Base-by-base conservation (phyloP, 2,888 invertebrate genomes). In the Biston stratarius region DNA sequence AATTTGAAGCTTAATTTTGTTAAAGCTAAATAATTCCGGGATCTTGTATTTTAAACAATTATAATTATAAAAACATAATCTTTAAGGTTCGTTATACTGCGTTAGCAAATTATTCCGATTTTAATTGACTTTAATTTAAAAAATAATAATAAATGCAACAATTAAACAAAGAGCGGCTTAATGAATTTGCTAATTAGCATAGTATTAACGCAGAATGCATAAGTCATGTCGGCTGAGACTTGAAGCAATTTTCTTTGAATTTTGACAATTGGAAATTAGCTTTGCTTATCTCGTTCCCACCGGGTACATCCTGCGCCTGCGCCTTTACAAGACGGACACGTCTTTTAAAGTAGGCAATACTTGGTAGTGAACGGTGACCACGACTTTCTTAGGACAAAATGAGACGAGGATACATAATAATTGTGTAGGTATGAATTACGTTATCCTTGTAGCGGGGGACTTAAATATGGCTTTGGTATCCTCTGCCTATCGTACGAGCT, bases 231-330 rank as follows among this genome's bases (percentile, higher is more conserved):
- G 14, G 40, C 14, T 10, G 14, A 24, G 62, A 59, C 36, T 52
- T 60, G 56, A 42, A 36, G 47, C n/a, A 15, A 42, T 62, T 40
- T 70, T 67, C 61, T 67, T 59, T 65, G 67, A 71, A 70, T 66
- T 72, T 68, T 52, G 55, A 72, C 71, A 71, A 61, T 69, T 61
- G 45, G 8, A 67, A 60, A 62, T 70, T 44, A 55, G 69, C 45
- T 67, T 74, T 71, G 72, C 71, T 72, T 76, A 65, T 69, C 64
- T 71, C 48, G 68, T 72, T 76, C 74, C 71, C 75, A 75, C 64
- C 61, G 44, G 53, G 42, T 14, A 64, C 63, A 64, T 68, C 67
- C 67, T 60, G 59, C 44, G 53, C 52, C 48, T n/a, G 52, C 40
- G 40, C 34, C 38, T 67, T 14, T 44, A 36, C 42, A 42, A 12